A percentile compares a stretch with the other conserved stretches of the same genome.
These are phyloP conservation scores for Zaprionus bogoriensis DNA, from an alignment of 2,888 invertebrate genomes.

Conservation along the genomic window DNA sequence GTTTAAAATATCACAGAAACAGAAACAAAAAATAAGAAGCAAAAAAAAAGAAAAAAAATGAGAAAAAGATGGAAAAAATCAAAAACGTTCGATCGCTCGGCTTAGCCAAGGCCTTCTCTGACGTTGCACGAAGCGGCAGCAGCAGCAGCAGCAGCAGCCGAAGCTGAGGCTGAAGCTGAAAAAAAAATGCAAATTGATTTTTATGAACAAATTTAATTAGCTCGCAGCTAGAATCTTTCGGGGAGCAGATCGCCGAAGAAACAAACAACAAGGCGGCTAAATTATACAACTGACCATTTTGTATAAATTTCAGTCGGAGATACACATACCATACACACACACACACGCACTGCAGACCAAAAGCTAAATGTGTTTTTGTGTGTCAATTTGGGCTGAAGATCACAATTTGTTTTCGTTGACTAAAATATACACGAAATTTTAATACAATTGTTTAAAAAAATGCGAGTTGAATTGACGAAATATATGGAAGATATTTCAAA, in stretches of 20 bases:
- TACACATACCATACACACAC: constrained; percentile 14
- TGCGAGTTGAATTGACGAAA: background rate
- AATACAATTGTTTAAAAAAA: background rate
- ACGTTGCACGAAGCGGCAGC: constrained; percentile 56
- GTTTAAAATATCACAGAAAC: too few relatives aligned
- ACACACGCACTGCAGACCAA: constrained; percentile 9
- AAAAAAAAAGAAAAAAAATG: background rate
- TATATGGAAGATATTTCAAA: background rate
- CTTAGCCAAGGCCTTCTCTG: constrained; percentile 73
- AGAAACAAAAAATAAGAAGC: constrained; percentile 3
- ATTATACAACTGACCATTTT: constrained; percentile 57
- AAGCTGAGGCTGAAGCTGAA: background rate
- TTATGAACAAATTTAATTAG: constrained; percentile 79
- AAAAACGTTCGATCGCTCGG: constrained; percentile 45
- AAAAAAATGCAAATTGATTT: constrained; percentile 77
- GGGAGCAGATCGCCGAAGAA: constrained; percentile 5
- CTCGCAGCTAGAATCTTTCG: constrained; percentile 72
- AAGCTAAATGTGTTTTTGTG: background rate
- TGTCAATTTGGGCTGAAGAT: constrained; percentile 4
- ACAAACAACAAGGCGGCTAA: constrained; percentile 39
- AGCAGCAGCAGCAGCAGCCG: background rate
- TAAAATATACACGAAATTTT: background rate
- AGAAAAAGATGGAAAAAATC: constrained; percentile 20
- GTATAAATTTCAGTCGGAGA: constrained; percentile 47
- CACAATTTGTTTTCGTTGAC: background rate